These are phyloP conservation scores for Callipepla squamata DNA, from an alignment of 2,113 vertebrate genomes.

Conservation along the genomic window DNA sequence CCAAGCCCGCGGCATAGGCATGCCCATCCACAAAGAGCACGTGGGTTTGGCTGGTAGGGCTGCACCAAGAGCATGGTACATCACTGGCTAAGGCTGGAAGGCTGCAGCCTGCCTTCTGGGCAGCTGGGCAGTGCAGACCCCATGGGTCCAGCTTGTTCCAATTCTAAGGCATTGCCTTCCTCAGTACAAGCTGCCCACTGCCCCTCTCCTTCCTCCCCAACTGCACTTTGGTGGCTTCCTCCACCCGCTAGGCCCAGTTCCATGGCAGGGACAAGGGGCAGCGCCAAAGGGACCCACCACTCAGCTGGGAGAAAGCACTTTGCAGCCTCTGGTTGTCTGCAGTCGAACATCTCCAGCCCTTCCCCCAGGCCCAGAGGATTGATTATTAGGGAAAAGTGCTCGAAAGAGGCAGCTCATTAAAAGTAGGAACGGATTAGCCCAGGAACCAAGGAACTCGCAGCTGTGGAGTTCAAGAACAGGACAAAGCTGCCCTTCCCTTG, in stretches of 20 bases:
- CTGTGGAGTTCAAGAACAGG: neutral
- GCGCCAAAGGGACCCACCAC: neutral
- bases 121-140: neutral
- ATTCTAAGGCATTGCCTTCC: neutral
- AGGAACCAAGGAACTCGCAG: conserved; percentile 13
- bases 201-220: neutral
- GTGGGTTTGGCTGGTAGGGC: neutral
- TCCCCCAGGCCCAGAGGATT: neutral
- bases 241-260: neutral
- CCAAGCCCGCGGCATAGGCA: neutral
- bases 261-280: neutral
- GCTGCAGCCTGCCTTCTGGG: neutral
- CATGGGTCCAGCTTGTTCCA: neutral
- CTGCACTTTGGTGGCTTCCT: neutral
- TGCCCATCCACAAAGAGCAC: accelerated
- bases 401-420: conserved; percentile 63
- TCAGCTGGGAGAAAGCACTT: neutral
- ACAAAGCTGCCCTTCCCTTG: neutral
- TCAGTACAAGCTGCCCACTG: neutral
- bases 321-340: neutral
- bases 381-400: conserved; percentile 55
- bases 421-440: conserved; percentile 53
- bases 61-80: accelerated
- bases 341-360: neutral
- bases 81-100: neutral